Evolutionary conservation across 1,140 invertebrate genomes (phyloP), one percentile per base, ranked within the genome.

Genomic region (Brachionus rubens): DNA sequence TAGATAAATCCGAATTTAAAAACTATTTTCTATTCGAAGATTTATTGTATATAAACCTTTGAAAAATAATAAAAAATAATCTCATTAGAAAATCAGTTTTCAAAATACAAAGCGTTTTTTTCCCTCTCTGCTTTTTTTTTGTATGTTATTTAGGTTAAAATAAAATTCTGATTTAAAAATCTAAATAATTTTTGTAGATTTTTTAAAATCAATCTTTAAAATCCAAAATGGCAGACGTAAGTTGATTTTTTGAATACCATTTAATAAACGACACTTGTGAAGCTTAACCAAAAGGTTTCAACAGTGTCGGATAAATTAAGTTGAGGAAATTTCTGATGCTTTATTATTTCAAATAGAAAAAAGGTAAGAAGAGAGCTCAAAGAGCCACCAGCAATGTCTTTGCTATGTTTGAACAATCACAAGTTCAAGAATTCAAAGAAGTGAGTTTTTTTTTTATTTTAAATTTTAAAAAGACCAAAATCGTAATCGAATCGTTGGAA

Each of bases 381-480:
- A 78, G 83, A 77, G 81, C 81, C 48, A 83, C 82, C 54, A 84
- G 81, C 52, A 82, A 82, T 78, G 82, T 85, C 33, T 85, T 82
- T 78, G 80, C 82, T 56, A 80, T 81, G 77, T 81, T 84, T 62
- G 80, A 80, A 46, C 81, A 84, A 79, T 80, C 80, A 78, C 78
- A 81, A 76, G 82, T 85, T 77, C 83, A 85, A 78, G 91, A 95
- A 85, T 95, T 79, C 91, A 94, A 90, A 92, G 92, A 91, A 91
- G 91, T 93, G 83, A 88, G 88, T 26, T 43, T 43, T 36, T 30
- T 47, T 33, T 47, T 70, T 10, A 1, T 36, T 47, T 28, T 52
- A 19, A 21, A 47, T 54, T 70, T 67, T 26, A 12, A 12, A 54
- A 5, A 5, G 4, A 3, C 40, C 9, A 67, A 67, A 24, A 43